Evolutionary conservation across 2,888 invertebrate genomes (phyloP), one percentile per base, ranked within the genome.

Genomic region (Calliopum simillimum): DNA sequence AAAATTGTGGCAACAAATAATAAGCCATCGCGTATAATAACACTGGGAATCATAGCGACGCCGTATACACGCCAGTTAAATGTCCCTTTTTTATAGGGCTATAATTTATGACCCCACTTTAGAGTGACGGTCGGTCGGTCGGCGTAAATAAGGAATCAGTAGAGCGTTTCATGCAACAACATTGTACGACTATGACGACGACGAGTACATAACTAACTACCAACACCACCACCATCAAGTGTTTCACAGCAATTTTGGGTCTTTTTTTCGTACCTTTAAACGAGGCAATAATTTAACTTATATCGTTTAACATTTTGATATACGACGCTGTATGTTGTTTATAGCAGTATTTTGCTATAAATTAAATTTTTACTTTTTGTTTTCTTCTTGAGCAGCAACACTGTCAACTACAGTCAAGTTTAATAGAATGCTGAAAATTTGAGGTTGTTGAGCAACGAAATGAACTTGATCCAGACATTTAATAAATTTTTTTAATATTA

Each of bases 71-170:
- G 41, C 44, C 19, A 56, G 55, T 46, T 66, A 66, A 56, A 66
- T 55, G 66, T 66, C 66, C 66, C 66, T 66, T 55, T 61, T 65
- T 56, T 49, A 66, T 56, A 19, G 41, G 46, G 66, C 46, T 46
- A 56, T 66, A 66, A 66, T 66, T 66, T 66, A 66, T 56, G 66
- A 66, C 44, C 66, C 64, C 64, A 64, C 64, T 64, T 64, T 51
- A 64, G 64, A 64, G 16, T 19, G 61, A 44, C 19, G 49, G 33
- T 23, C 14, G 14, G 33, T 14, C 56, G 23, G 55, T 25, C 56
- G 44, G 8, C 43, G 33, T 33, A 33, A 8, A 33, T 8, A 33
- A 33, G 49, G 41, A 44, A 44, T 13, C 66, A 66, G 56, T 46
- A 23, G 55, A 66, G 56, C 66, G 56, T 55, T 25, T 11, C 23